Evolutionary conservation across 2,888 invertebrate genomes (phyloP), one percentile per base, ranked within the genome.

Genomic region (Formica aserva): DNA sequence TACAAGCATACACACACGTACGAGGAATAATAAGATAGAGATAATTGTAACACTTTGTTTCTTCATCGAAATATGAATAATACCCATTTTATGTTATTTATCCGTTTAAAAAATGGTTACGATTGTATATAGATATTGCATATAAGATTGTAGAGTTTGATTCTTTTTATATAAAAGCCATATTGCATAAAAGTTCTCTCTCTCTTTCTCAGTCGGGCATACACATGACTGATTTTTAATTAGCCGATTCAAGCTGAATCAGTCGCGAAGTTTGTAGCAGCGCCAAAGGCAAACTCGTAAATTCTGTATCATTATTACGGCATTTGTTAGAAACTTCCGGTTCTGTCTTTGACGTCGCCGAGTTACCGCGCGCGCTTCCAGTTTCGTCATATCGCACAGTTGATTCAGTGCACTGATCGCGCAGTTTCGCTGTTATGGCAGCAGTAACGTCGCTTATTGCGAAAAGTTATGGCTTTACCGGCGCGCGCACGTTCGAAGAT

Each of bases 381-480:
- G 52, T 76, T 66, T 80, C 67, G 55, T 38, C 60, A 26, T 22
- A 72, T 57, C 60, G 62, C 38, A 60, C 13, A 15, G n/a, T 38
- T 65, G 67, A 69, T 81, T 62, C 60, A 55, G 26, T n/a, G 32
- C 55, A 71, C 60, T 71, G 81, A 88, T 88, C 66, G 71, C 32
- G 11, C 57, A 74, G 63, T 85, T 77, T 57, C 76, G 15, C 55
- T 65, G 84, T 88, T 86, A 62, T 76, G 63, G 55, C 78, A 82
- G 63, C 62, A 38, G 45, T 76, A 86, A 80, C 82, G 9, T 60
- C 62, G 82, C 78, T 81, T 75, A 76, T 66, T 60, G 85, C 63
- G 55, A 71, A 48, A 81, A 72, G 81, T 86, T 86, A 83, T 75
- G 55, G 45, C 69, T 81, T 81, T 86, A 60, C 71, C 32, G 13